Evolutionary conservation across 2,888 invertebrate genomes (phyloP).

Genomic region (Drosophila hamatofila): DNA sequence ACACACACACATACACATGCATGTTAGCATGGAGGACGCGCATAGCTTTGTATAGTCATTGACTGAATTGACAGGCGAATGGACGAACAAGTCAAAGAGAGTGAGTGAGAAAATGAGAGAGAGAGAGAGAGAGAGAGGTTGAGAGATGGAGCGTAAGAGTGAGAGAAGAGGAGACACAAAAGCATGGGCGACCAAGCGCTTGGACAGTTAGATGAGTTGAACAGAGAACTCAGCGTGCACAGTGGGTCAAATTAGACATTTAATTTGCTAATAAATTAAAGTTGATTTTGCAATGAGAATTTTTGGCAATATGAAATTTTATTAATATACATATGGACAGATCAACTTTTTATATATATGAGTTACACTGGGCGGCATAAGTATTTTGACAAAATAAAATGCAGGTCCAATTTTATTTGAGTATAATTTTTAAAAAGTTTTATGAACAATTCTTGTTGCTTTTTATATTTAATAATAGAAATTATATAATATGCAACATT

Average conservation of each 20-base stretch:
- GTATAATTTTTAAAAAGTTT: no score
- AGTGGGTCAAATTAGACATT: conserved; percentile 1
- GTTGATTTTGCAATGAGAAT: background rate
- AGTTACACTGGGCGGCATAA: no score
- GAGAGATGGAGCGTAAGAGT: background rate
- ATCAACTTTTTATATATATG: no score
- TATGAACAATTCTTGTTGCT: no score
- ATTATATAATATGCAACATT: no score
- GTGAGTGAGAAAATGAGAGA: background rate
- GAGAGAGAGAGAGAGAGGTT: background rate
- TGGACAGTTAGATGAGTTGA: conserved; percentile 32
- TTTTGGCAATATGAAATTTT: background rate
- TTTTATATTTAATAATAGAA: no score
- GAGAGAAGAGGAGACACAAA: conserved; percentile 5
- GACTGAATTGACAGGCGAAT: conserved; percentile 76
- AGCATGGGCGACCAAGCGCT: conserved; percentile 18
- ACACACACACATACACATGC: conserved; percentile 24
- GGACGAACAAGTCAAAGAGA: conserved; percentile 23
- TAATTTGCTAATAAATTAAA: background rate
- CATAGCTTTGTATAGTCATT: conserved; percentile 73
- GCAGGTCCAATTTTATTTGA: no score
- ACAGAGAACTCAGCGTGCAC: conserved; percentile 21
- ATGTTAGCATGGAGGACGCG: conserved; percentile 47
- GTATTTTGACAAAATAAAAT: no score
- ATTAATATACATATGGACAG: no score